Percentiles rank a stretch among this genome's conserved stretches.
Evolutionary conservation across 2,113 vertebrate species (phyloP).

Genomic region (Pitta sordida): DNA sequence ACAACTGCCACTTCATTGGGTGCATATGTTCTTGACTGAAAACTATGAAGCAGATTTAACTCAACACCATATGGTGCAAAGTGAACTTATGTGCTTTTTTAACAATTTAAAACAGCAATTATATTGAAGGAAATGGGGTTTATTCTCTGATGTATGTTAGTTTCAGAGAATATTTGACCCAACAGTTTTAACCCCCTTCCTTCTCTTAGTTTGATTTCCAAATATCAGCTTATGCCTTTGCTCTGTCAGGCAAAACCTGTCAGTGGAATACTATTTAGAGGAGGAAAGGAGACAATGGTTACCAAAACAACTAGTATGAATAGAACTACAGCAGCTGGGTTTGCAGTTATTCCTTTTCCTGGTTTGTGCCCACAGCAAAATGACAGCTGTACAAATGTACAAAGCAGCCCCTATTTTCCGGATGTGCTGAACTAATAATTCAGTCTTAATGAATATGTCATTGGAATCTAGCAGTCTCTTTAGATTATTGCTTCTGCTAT

Average conservation of each 20-base stretch:
- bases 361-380: constrained; percentile 62
- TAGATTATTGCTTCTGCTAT: constrained; percentile 66
- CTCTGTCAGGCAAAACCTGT: neutral
- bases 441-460: constrained; percentile 75
- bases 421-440: constrained; percentile 75
- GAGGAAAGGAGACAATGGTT: neutral
- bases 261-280: neutral
- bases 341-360: constrained; percentile 48
- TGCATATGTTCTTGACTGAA: constrained; percentile 59
- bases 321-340: constrained; percentile 43
- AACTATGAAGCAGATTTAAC: constrained; percentile 41
- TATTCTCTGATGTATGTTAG: neutral
- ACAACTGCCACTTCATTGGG: constrained; percentile 33
- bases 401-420: constrained; percentile 69
- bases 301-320: constrained; percentile 60
- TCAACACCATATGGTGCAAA: constrained; percentile 41
- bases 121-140: neutral
- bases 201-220: neutral
- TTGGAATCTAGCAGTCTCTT: constrained; percentile 68
- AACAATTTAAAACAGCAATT: constrained; percentile 5
- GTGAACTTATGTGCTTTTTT: constrained; percentile 25
- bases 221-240: neutral
- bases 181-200: neutral
- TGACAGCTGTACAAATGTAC: constrained; percentile 69
- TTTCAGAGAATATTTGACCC: neutral